These are phyloP conservation scores for Altica lythri DNA, from an alignment of 2,888 invertebrate genomes.

Conservation along the genomic window DNA sequence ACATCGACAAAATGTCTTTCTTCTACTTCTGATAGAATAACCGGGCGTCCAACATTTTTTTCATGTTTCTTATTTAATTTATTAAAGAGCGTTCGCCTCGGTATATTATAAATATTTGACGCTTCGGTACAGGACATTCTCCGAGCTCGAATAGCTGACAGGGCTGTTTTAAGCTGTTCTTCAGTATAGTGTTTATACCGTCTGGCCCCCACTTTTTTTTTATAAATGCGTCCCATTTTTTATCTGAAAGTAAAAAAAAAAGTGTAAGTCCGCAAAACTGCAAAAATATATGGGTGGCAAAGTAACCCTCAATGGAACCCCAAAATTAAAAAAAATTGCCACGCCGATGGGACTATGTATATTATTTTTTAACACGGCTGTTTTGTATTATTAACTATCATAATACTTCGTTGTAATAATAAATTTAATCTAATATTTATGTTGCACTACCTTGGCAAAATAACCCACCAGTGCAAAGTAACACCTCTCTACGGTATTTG, in stretches of 20 bases:
- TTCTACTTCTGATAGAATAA: slow-evolving; percentile 13
- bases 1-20: no score
- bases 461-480: slow-evolving; percentile 7
- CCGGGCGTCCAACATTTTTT: slow-evolving; percentile 16
- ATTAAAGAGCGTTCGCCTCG: slow-evolving; percentile 6
- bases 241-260: slow-evolving; percentile 3
- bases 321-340: no score
- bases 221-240: slow-evolving; percentile 2
- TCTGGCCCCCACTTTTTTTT: slow-evolving; percentile 7
- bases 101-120: slow-evolving; percentile 6
- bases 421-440: slow-evolving; percentile 6
- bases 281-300: no score
- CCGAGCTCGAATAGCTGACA: no score
- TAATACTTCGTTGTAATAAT: slow-evolving; percentile 6
- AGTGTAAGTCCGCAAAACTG: slow-evolving; percentile 2
- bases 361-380: slow-evolving; percentile 7
- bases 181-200: slow-evolving; percentile 4
- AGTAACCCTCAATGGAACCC: no score
- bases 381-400: slow-evolving; percentile 4
- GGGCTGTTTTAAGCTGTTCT: slow-evolving; percentile 1
- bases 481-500: slow-evolving; percentile 6
- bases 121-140: slow-evolving; percentile 4
- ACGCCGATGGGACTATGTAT: slow-evolving; percentile 7
- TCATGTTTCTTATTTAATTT: slow-evolving; percentile 8
- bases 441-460: slow-evolving; percentile 7